These are phyloP conservation scores for Lasioglossum albipes DNA, from an alignment of 1,140 invertebrate genomes.

Conservation along the genomic window DNA sequence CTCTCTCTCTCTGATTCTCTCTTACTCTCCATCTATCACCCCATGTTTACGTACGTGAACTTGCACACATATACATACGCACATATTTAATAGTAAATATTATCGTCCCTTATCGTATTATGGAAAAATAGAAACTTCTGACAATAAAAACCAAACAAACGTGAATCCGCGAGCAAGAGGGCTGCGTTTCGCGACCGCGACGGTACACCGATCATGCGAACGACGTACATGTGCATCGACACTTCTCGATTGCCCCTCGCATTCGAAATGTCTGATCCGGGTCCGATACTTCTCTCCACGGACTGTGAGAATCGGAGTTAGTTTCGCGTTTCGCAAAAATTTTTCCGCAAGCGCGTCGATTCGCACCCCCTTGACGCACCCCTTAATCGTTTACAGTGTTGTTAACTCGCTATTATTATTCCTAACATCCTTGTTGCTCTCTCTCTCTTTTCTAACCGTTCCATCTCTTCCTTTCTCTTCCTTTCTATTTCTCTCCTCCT, in stretches of 20 bases:
- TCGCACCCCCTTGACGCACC: conserved; percentile 63
- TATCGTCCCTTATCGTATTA: conserved; percentile 77
- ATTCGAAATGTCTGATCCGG: not conserved
- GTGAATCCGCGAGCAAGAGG: conserved; percentile 71
- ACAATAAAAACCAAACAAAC: conserved; percentile 80
- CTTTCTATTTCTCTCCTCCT: not conserved
- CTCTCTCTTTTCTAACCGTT: conserved; percentile 18
- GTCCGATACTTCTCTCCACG: not conserved
- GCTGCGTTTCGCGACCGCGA: conserved; percentile 29
- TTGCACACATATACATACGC: conserved; percentile 45
- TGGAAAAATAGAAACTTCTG: conserved; percentile 81
- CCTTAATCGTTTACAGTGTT: conserved; percentile 71
- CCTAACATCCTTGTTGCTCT: conserved; percentile 44
- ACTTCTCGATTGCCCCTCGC: not conserved
- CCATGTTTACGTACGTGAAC: not conserved
- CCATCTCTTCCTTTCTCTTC: not conserved
- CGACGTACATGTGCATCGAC: not conserved
- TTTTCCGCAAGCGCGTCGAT: conserved; percentile 28
- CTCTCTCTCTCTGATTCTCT: too few relatives aligned
- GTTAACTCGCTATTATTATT: conserved; percentile 59
- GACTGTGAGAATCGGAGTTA: too few relatives aligned
- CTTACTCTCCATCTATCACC: conserved; percentile 7
- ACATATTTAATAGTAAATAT: conserved; percentile 76
- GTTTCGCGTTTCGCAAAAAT: not conserved
- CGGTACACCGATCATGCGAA: not conserved